Evolutionary conservation across 2,888 invertebrate species (phyloP).

Genomic region (Zaprionus lineosus): DNA sequence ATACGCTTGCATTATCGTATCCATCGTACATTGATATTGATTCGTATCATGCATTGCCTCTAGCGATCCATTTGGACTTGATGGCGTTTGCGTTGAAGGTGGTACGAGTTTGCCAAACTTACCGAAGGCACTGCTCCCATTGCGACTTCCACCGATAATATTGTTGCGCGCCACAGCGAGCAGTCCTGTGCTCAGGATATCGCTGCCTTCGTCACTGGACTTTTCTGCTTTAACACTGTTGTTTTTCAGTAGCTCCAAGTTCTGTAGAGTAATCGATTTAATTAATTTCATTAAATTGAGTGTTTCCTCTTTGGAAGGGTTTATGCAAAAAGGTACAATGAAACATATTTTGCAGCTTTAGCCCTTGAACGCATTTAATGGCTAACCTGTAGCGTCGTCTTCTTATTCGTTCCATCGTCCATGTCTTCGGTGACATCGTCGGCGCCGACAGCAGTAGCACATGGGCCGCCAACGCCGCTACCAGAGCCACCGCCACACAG

Average conservation of each 20-base stretch:
- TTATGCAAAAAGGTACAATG: too few relatives aligned
- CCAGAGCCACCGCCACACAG: conserved; percentile 53
- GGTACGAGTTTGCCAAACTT: conserved; percentile 56
- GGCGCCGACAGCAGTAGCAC: conserved; percentile 44
- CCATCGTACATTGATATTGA: conserved; percentile 76
- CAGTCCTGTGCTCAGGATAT: conserved; percentile 43
- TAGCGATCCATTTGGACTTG: conserved; percentile 14
- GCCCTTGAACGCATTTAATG: too few relatives aligned
- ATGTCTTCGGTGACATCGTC: conserved; percentile 63
- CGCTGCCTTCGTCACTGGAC: conserved; percentile 56
- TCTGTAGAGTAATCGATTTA: too few relatives aligned
- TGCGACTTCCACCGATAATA: conserved; percentile 27
- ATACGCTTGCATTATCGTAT: conserved; percentile 80
- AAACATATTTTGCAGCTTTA: too few relatives aligned
- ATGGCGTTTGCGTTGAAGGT: conserved; percentile 29
- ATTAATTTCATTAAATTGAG: too few relatives aligned
- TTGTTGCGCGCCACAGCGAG: conserved; percentile 47
- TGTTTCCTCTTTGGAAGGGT: too few relatives aligned
- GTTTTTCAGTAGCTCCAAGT: conserved; percentile 56
- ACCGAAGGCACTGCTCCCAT: conserved; percentile 46
- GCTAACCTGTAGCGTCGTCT: conserved; percentile 61
- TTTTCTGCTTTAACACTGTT: conserved; percentile 49
- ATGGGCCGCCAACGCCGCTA: conserved; percentile 24
- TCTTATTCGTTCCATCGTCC: conserved; percentile 67
- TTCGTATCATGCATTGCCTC: conserved; percentile 52